Evolutionary conservation across 2,797 vertebrate species (phyloP), one percentile per base, ranked within the genome.

Genomic region (Naso thynnoides): DNA sequence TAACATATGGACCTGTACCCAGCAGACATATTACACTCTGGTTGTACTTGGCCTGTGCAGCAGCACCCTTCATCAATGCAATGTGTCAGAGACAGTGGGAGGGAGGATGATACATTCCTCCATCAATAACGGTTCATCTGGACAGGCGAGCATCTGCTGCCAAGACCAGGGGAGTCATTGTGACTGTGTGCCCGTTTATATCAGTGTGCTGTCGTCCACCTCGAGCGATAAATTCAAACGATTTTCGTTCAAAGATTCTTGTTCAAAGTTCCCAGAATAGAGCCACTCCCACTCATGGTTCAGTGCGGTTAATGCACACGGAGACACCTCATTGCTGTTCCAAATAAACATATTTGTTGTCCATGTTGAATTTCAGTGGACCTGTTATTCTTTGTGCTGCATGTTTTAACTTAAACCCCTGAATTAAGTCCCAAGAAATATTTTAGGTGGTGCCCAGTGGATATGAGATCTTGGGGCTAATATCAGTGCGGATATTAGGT

Each of bases 111-210:
- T 82, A 41, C 85, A 89, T 85, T 72, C 54, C 78, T 85, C 82
- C 81, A 80, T 90, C 89, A 81, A 85, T 91, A 88, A 88, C 82
- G 65, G 76, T 75, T 90, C 83, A 88, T 86, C 76, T 86, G 88
- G 84, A 84, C 83, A 81, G 56, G 48, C 52, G 55, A 47, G 78
- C 82, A 76, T 86, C 79, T 81, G 83, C 86, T 83, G 87, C 85
- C 84, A 86, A 60, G 56, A 71, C 55, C 67, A 45, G 68, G 65
- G 75, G 63, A 83, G 47, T 82, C 77, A 48, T 48, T 63, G 48
- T 52, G 44, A 38, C 23, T 62, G 56, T 65, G 62, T 73, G 79
- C 39, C 38, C 23, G n/a, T 56, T 33, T 36, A 19, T 59, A 68
- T 77, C 18, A 13, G 23, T 60, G 53, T n/a, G 60, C 36, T n/a